phyloP scores from a whole-genome alignment of 1,140 invertebrate species.

The Phymorhynchus buccinoides region DNA sequence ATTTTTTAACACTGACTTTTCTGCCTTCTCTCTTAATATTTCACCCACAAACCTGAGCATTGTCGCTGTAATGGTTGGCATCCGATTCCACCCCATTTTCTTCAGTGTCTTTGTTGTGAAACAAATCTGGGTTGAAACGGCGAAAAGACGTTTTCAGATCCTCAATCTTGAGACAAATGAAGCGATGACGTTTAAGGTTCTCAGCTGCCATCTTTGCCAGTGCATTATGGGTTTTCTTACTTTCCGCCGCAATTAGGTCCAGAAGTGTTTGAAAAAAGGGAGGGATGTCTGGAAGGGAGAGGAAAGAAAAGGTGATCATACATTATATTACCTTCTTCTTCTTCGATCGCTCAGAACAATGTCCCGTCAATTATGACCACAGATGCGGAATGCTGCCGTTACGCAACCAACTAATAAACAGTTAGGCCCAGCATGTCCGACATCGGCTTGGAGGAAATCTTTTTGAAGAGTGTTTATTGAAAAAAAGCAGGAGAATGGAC shows the following conservation, averaged over 20 bases:
- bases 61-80: background rate
- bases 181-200: conserved; percentile 6
- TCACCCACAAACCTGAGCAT: background rate
- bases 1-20: background rate
- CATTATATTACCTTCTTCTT: too few species aligned
- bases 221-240: background rate
- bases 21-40: background rate
- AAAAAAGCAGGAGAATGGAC: too few species aligned
- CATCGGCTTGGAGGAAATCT: too few species aligned
- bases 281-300: too few species aligned
- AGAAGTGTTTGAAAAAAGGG: background rate
- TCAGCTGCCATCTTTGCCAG: background rate
- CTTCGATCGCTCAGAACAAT: too few species aligned
- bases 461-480: too few species aligned
- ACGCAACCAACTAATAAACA: too few species aligned
- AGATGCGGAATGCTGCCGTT: too few species aligned
- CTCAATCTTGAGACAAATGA: conserved; percentile 16
- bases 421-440: too few species aligned
- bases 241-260: background rate
- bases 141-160: background rate
- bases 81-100: background rate
- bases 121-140: background rate
- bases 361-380: too few species aligned
- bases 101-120: background rate
- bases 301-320: too few species aligned